Evolutionary conservation across 2,113 vertebrate genomes (phyloP).

Genomic region (Mixornis gularis): DNA sequence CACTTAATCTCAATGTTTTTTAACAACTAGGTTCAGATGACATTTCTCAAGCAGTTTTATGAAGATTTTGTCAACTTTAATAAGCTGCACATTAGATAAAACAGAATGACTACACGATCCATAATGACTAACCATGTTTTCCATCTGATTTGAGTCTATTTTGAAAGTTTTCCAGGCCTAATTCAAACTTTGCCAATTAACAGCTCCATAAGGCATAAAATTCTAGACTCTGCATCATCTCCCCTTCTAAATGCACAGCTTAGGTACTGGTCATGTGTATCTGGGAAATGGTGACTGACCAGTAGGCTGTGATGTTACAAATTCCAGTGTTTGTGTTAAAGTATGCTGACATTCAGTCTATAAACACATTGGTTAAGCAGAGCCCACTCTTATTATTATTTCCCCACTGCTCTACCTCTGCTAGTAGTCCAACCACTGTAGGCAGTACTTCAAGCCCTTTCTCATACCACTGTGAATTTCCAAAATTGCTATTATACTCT

Average conservation of each 20-base stretch:
- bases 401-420: not conserved
- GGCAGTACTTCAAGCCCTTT: not conserved
- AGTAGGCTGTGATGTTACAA: not conserved
- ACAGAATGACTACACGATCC: not conserved
- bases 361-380: not conserved
- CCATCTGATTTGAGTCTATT: not conserved
- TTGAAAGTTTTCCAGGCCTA: not conserved
- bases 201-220: not conserved
- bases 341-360: not conserved
- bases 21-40: not conserved
- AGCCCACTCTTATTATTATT: not conserved
- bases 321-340: not conserved
- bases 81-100: not conserved
- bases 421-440: not conserved
- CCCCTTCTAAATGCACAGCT: not conserved
- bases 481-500: not conserved
- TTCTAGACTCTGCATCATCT: not conserved
- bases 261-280: not conserved
- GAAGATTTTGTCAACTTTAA: not conserved
- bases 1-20: not conserved
- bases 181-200: not conserved
- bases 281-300: not conserved
- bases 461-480: not conserved
- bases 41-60: slow-evolving; percentile 23
- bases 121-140: not conserved